These are phyloP conservation scores for Eristalis intricaria DNA, from an alignment of 2,888 invertebrate genomes.

Conservation along the genomic window DNA sequence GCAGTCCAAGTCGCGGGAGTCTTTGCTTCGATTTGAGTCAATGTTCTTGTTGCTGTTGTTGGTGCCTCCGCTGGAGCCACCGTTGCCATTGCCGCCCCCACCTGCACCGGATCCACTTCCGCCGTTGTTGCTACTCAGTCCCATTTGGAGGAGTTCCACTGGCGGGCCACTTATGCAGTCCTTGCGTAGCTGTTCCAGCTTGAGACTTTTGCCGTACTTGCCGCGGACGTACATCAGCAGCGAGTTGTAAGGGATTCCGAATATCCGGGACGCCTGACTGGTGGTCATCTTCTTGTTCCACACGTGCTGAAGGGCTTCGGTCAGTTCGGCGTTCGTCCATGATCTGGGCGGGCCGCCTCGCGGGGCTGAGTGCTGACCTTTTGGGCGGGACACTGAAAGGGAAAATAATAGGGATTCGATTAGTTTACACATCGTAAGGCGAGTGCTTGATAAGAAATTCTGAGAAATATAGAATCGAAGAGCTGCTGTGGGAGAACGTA, in stretches of 20 bases:
- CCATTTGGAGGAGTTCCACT: constrained; percentile 86
- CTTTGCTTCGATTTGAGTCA: constrained; percentile 79
- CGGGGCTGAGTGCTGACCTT: constrained; percentile 95
- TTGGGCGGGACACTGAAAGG: constrained; percentile 88
- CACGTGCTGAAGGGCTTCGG: constrained; percentile 95
- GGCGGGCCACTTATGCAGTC: constrained; percentile 92
- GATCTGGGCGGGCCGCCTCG: constrained; percentile 94
- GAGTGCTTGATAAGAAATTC: too few relatives aligned
- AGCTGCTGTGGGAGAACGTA: too few relatives aligned
- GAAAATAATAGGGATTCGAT: constrained; percentile 17
- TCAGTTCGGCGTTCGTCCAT: constrained; percentile 95
- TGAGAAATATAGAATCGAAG: too few relatives aligned
- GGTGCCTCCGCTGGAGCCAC: constrained; percentile 63
- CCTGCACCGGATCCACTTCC: constrained; percentile 35
- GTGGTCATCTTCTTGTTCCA: constrained; percentile 98
- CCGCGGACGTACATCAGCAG: constrained; percentile 95
- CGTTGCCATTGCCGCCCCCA: not conserved
- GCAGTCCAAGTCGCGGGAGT: constrained; percentile 75
- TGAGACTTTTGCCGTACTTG: constrained; percentile 95
- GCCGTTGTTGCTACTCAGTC: constrained; percentile 81
- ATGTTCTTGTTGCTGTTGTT: constrained; percentile 73
- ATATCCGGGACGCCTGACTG: constrained; percentile 93
- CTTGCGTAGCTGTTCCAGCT: constrained; percentile 92
- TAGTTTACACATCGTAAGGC: not conserved
- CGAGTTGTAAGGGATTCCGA: constrained; percentile 96